phyloP scores from a whole-genome alignment of 2,797 vertebrate genomes.

The Austrolebias charrua region DNA sequence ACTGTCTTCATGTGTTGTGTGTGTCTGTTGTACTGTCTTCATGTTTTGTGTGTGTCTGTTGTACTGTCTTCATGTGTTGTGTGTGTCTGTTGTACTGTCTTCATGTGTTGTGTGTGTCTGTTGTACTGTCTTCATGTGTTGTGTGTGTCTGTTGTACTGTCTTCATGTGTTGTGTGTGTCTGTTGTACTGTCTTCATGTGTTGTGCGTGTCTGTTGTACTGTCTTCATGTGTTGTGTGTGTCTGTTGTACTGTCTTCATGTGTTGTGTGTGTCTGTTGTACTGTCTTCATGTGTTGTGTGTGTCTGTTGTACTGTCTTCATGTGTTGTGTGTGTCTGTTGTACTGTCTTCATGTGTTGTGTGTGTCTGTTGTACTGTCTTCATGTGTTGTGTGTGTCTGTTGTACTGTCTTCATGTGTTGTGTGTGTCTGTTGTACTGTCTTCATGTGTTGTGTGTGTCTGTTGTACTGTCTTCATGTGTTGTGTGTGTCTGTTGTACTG shows the following conservation, averaged over 20 bases:
- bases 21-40: no score
- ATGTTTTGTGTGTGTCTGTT: no score
- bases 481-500: background rate
- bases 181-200: background rate
- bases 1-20: no score
- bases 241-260: background rate
- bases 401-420: no score
- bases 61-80: slow-evolving; percentile 5
- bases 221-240: no score
- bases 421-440: background rate
- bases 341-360: no score
- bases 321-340: background rate
- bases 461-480: no score
- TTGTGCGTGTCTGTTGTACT: background rate
- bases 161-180: no score
- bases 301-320: background rate
- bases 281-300: no score
- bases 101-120: no score
- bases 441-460: background rate
- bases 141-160: no score
- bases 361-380: background rate
- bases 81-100: no score
- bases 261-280: background rate
- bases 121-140: slow-evolving; percentile 1
- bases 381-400: background rate